phyloP scores from a whole-genome alignment of 2,113 vertebrate genomes.

The Hylia prasina region DNA sequence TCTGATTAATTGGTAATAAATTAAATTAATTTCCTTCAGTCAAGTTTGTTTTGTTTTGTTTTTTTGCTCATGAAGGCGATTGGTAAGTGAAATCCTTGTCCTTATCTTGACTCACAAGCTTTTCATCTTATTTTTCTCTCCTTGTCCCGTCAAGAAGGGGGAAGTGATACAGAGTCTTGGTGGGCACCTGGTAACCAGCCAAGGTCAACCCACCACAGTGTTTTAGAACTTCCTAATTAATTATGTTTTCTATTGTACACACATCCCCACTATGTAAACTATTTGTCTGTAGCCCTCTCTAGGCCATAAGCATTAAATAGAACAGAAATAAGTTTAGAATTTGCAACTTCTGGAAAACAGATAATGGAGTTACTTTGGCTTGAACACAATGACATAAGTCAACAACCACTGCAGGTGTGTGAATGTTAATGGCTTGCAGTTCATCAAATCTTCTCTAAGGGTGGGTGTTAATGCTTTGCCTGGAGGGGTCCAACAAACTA shows the following conservation, averaged over 20 bases:
- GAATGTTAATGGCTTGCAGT: neutral
- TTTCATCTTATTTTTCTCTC: neutral
- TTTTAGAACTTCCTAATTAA: neutral
- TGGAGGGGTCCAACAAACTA: neutral
- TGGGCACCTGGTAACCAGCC: neutral
- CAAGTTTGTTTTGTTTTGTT: neutral
- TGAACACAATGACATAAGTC: neutral
- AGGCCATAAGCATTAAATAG: neutral
- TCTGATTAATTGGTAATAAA: neutral
- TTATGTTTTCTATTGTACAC: neutral
- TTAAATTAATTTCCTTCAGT: neutral
- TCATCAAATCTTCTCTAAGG: neutral
- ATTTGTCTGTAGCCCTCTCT: neutral
- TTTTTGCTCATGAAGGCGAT: neutral
- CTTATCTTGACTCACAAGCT: neutral
- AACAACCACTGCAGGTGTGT: neutral
- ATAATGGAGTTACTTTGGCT: neutral
- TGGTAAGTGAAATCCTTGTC: neutral
- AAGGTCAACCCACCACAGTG: neutral
- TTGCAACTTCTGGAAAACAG: neutral
- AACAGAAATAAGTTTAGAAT: neutral
- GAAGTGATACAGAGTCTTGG: neutral
- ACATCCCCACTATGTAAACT: neutral
- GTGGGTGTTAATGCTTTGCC: neutral
- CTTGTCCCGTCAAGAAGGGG: neutral